Percentiles rank a stretch among this genome's conserved stretches.
These are phyloP conservation scores for Micromussa lordhowensis DNA, from an alignment of 92 coral and sea anemone genomes.

Conservation along the genomic window DNA sequence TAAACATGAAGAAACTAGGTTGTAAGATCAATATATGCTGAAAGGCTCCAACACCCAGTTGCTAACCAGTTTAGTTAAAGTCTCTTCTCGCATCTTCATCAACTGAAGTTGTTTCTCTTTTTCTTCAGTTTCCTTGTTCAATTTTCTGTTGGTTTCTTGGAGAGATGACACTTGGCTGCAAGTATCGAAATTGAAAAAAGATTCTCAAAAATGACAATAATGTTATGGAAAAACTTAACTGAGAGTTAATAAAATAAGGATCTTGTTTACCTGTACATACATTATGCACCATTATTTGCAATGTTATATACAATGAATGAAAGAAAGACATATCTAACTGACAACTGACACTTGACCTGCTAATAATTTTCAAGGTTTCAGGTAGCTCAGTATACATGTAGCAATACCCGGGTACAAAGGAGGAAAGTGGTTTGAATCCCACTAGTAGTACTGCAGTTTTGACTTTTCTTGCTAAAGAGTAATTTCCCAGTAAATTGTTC, in stretches of 20 bases:
- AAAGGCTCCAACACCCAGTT: background rate
- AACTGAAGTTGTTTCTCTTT: constrained; percentile 34
- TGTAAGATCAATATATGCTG: too few relatives aligned
- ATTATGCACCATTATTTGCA: too few relatives aligned
- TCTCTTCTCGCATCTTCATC: constrained; percentile 33
- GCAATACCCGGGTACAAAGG: background rate
- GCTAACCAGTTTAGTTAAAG: constrained; percentile 44
- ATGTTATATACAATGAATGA: too few relatives aligned
- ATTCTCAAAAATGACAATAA: background rate
- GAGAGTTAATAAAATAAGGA: background rate
- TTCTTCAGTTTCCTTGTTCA: constrained; percentile 47
- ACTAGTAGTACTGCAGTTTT: background rate
- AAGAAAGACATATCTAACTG: background rate
- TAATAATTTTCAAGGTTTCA: too few relatives aligned
- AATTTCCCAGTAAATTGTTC: background rate
- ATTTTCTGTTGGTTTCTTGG: constrained; percentile 36
- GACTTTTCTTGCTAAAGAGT: too few relatives aligned
- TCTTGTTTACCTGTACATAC: too few relatives aligned
- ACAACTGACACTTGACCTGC: too few relatives aligned
- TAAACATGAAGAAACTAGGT: too few relatives aligned
- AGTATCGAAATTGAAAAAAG: background rate
- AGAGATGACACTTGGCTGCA: constrained; percentile 38
- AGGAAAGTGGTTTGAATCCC: background rate
- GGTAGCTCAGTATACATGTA: too few relatives aligned
- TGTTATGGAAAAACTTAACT: too few relatives aligned